These are phyloP conservation scores for Ictalurus punctatus DNA, from an alignment of 2,113 vertebrate species.

Conservation along the genomic window DNA sequence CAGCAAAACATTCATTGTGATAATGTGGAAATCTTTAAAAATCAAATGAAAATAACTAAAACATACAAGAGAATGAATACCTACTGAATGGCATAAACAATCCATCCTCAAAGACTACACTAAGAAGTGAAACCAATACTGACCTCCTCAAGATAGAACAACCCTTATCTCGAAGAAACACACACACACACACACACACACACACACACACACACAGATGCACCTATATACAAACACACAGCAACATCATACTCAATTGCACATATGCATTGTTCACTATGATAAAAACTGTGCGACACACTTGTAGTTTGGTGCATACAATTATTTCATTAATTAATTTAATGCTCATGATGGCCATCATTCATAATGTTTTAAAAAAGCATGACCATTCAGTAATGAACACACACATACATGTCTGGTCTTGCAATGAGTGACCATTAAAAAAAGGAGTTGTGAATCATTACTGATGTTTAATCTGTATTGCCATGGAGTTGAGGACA, in stretches of 20 bases:
- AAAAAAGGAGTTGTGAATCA: conserved; percentile 34
- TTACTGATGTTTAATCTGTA: conserved; percentile 22
- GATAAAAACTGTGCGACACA: background rate
- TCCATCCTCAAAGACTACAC: background rate
- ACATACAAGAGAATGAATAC: background rate
- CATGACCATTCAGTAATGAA: background rate
- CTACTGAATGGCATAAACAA: background rate
- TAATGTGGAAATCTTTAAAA: background rate
- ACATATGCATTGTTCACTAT: background rate
- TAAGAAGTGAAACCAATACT: background rate
- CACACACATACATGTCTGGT: background rate
- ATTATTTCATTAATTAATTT: background rate
- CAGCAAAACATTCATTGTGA: background rate
- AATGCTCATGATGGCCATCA: background rate
- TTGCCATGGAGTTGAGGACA: conserved; percentile 12
- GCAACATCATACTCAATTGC: background rate
- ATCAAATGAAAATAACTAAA: background rate
- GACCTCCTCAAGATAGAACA: background rate
- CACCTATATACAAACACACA: background rate
- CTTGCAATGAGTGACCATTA: conserved; percentile 22
- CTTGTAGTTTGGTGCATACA: background rate
- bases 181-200: background rate
- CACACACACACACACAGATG: background rate
- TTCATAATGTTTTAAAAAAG: background rate
- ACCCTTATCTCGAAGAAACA: background rate